Conservation (phyloP, 1,140 invertebrate species). For the Drosophila kurseongensis region DNA sequence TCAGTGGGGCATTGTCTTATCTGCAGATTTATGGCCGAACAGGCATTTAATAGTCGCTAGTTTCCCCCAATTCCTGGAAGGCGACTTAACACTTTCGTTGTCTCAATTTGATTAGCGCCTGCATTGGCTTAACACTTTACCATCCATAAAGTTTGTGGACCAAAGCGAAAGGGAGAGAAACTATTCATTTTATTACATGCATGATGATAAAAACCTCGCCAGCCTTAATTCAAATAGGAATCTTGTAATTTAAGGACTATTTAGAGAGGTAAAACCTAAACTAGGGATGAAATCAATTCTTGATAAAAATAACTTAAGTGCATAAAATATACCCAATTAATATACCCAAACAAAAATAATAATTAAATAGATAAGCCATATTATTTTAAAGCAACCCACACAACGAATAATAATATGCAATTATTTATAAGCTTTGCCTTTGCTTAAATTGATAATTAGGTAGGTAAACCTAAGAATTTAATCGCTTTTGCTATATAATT, state of each 20-base stretch:
- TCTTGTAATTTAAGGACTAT: too few relatives aligned
- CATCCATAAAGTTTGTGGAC: neutral
- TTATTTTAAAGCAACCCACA: too few relatives aligned
- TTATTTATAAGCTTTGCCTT: too few relatives aligned
- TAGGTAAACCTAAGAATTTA: neutral
- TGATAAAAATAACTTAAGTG: too few relatives aligned
- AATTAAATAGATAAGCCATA: too few relatives aligned
- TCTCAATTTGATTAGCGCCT: conserved; percentile 66
- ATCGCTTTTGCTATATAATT: neutral
- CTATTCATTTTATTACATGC: neutral
- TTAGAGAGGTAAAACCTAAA: too few relatives aligned
- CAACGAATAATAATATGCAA: too few relatives aligned
- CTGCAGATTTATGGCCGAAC: conserved; percentile 53
- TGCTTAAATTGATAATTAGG: neutral
- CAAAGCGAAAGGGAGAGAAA: conserved; percentile 2
- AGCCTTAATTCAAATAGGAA: too few relatives aligned
- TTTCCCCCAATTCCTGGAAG: conserved; percentile 56
- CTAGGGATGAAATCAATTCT: too few relatives aligned
- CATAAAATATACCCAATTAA: too few relatives aligned
- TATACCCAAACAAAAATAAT: too few relatives aligned
- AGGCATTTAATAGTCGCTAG: conserved; percentile 36
- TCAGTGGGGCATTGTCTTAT: conserved; percentile 52
- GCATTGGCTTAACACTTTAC: conserved; percentile 28
- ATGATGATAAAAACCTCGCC: too few relatives aligned
- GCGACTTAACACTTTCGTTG: conserved; percentile 69